Evolutionary conservation across 2,888 invertebrate genomes (phyloP).

Genomic region (Agrypnus murinus): DNA sequence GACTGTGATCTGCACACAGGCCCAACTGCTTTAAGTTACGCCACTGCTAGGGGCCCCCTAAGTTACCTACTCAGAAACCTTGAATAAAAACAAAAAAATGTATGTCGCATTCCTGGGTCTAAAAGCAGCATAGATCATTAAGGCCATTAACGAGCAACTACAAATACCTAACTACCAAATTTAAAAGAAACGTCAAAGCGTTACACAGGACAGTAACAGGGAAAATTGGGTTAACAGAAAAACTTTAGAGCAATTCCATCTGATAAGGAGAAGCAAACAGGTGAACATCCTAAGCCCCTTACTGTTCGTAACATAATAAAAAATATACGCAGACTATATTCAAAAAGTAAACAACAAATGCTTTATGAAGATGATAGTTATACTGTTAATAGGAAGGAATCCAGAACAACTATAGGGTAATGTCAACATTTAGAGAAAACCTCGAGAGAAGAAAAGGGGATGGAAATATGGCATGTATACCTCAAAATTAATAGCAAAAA

Average conservation of each 20-base stretch:
- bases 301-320: background rate
- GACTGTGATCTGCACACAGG: no score
- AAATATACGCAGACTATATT: background rate
- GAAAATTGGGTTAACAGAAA: background rate
- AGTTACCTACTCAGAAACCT: no score
- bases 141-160: no score
- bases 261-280: no score
- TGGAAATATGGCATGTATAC: background rate
- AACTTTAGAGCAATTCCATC: background rate
- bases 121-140: no score
- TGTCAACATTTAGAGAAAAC: conserved; percentile 1
- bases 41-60: no score
- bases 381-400: background rate
- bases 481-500: background rate
- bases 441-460: background rate
- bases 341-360: background rate
- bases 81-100: background rate
- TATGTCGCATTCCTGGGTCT: background rate
- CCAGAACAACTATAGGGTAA: conserved; percentile 7
- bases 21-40: no score
- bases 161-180: no score
- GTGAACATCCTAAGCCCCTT: background rate
- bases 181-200: no score
- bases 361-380: conserved; percentile 5
- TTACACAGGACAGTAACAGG: no score